Percentiles rank a stretch among this genome's conserved stretches.
Evolutionary conservation across 2,113 vertebrate species (phyloP).

Genomic region (Sapayoa aenigma): DNA sequence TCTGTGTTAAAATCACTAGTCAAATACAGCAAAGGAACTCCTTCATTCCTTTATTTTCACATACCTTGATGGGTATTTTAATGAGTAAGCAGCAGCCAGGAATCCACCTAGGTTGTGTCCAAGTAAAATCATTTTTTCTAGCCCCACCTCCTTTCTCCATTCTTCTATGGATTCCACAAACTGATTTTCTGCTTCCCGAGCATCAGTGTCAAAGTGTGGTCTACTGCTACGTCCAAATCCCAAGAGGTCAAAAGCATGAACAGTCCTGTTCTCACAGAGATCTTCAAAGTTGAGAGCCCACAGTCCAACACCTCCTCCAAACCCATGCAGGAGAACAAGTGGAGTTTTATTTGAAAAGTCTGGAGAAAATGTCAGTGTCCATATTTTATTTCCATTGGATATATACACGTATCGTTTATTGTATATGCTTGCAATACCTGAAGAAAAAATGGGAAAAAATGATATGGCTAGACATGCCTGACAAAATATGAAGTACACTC

Average conservation of each 20-base stretch:
- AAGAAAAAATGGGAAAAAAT: conserved; percentile 1
- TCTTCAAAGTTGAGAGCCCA: conserved; percentile 92
- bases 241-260: conserved; percentile 90
- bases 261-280: conserved; percentile 81
- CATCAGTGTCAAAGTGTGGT: conserved; percentile 82
- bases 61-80: conserved; percentile 88
- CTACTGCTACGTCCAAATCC: conserved; percentile 95
- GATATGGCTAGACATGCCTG: neutral
- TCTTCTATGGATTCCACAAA: conserved; percentile 94
- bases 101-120: conserved; percentile 96
- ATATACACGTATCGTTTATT: conserved; percentile 79
- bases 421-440: conserved; percentile 82
- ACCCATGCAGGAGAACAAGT: conserved; percentile 91
- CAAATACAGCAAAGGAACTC: neutral
- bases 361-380: conserved; percentile 83
- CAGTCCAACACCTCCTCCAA: conserved; percentile 91
- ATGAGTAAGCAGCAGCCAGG: conserved; percentile 87
- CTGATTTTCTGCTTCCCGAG: conserved; percentile 85
- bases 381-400: conserved; percentile 83
- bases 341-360: conserved; percentile 79
- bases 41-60: conserved; percentile 12
- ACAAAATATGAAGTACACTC: neutral
- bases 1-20: neutral
- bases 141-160: conserved; percentile 83
- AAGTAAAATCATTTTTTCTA: conserved; percentile 89